A percentile compares a stretch with the other conserved stretches of the same genome.
Conservation (phyloP, 2,888 invertebrate genomes). For the Caenorhabditis becei region DNA sequence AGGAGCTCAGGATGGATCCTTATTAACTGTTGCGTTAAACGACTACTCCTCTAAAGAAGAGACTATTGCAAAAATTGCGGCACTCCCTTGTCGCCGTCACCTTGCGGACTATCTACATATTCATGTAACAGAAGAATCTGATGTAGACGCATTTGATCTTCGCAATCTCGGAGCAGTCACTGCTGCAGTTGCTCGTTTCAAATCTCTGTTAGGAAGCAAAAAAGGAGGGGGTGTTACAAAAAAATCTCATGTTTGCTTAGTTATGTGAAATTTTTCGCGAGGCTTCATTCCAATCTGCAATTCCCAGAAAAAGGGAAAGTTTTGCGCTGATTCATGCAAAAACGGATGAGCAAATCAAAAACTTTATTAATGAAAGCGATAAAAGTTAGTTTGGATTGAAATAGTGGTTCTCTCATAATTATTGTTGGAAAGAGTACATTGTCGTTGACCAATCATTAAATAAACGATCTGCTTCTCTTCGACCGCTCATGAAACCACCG, state of each 20-base stretch:
- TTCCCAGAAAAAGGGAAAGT: too few relatives aligned
- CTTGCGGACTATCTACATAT: conserved; percentile 77
- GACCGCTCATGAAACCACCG: conserved; percentile 76
- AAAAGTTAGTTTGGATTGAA: too few relatives aligned
- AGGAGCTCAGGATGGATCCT: conserved; percentile 78
- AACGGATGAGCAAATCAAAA: too few relatives aligned
- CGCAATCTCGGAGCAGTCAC: conserved; percentile 76
- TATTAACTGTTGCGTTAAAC: conserved; percentile 73
- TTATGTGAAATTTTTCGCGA: conserved; percentile 56
- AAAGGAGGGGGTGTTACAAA: conserved; percentile 62
- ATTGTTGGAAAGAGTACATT: too few relatives aligned
- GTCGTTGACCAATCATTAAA: conserved; percentile 43
- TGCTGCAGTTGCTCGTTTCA: conserved; percentile 76
- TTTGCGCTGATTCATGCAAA: neutral
- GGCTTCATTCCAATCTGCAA: neutral
- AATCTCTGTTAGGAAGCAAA: conserved; percentile 60
- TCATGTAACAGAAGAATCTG: conserved; percentile 66
- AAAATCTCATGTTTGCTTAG: conserved; percentile 68
- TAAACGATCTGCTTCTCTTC: conserved; percentile 74
- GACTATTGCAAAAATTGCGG: conserved; percentile 65
- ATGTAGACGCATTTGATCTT: conserved; percentile 72
- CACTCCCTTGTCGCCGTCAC: conserved; percentile 71
- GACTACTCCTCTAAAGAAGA: conserved; percentile 66
- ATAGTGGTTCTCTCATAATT: too few relatives aligned
- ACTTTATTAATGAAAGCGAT: too few relatives aligned